A percentile compares a stretch with the other conserved stretches of the same genome.
phyloP scores from a whole-genome alignment of 2,888 invertebrate species.

The Mesopsocus fuscifrons region DNA sequence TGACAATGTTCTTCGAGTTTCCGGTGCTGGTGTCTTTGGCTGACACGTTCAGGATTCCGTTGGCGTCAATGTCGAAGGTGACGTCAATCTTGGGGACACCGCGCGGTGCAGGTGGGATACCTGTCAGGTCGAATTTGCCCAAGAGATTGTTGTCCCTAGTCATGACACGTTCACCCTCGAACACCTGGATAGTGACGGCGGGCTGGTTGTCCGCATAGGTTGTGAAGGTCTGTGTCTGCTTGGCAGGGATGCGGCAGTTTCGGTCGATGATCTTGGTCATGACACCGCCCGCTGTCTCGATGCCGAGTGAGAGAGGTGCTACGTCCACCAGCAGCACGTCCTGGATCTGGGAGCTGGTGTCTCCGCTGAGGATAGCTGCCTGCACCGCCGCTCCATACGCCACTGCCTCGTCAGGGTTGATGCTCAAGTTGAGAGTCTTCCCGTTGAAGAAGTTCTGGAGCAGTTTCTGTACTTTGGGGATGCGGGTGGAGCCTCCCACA shows the following conservation, averaged over 20 bases:
- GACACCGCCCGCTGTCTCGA: constrained; percentile 60
- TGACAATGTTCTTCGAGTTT: constrained; percentile 53
- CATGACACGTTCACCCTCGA: constrained; percentile 64
- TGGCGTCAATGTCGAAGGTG: too few species aligned
- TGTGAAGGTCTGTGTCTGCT: constrained; percentile 52
- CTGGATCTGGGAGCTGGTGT: constrained; percentile 42
- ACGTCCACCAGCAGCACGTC: constrained; percentile 44
- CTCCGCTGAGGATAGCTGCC: constrained; percentile 49
- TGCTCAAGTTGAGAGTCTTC: constrained; percentile 49
- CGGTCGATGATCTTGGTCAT: constrained; percentile 55
- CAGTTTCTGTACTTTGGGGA: constrained; percentile 79
- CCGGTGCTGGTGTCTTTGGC: constrained; percentile 40
- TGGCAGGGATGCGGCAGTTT: constrained; percentile 50
- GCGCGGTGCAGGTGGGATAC: constrained; percentile 69
- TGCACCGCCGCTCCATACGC: constrained; percentile 61
- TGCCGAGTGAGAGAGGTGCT: constrained; percentile 46
- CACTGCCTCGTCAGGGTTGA: constrained; percentile 66
- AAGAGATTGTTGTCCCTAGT: constrained; percentile 77
- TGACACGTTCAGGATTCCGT: constrained; percentile 48
- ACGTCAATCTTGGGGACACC: constrained; percentile 62
- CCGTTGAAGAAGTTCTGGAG: constrained; percentile 35
- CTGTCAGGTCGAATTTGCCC: constrained; percentile 59
- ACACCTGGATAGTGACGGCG: constrained; percentile 51
- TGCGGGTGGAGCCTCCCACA: constrained; percentile 80
- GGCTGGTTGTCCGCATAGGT: constrained; percentile 68